Evolutionary conservation across 2,797 vertebrate genomes (phyloP).

Genomic region (Melanitta fusca): DNA sequence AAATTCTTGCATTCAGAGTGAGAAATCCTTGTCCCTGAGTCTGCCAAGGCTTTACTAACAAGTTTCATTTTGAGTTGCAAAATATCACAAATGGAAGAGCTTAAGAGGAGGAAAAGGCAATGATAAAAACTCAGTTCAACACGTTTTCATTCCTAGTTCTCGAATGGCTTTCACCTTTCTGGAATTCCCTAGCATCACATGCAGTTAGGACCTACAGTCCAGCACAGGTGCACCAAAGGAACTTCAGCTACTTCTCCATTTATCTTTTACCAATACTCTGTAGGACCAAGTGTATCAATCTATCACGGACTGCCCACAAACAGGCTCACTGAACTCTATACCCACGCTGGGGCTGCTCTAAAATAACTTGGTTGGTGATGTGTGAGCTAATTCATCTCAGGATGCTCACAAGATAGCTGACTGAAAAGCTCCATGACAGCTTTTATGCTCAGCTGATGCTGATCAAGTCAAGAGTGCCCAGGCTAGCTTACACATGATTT

Average conservation of each 20-base stretch:
- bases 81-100: not conserved
- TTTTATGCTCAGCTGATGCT: not conserved
- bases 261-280: not conserved
- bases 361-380: not conserved
- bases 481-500: accelerated
- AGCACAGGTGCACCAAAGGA: not conserved
- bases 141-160: accelerated
- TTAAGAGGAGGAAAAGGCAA: not conserved
- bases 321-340: accelerated
- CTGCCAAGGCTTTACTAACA: not conserved
- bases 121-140: not conserved
- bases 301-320: not conserved
- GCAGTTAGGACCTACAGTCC: not conserved
- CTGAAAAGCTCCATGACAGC: not conserved
- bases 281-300: not conserved
- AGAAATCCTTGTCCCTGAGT: not conserved
- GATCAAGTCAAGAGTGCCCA: not conserved
- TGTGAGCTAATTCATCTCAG: not conserved
- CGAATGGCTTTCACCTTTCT: not conserved
- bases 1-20: not conserved
- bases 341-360: not conserved
- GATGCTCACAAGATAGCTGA: not conserved
- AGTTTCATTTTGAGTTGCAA: not conserved
- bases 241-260: not conserved
- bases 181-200: not conserved